Conservation (phyloP, 2,888 invertebrate genomes). For the Ichneumon xanthorius region DNA sequence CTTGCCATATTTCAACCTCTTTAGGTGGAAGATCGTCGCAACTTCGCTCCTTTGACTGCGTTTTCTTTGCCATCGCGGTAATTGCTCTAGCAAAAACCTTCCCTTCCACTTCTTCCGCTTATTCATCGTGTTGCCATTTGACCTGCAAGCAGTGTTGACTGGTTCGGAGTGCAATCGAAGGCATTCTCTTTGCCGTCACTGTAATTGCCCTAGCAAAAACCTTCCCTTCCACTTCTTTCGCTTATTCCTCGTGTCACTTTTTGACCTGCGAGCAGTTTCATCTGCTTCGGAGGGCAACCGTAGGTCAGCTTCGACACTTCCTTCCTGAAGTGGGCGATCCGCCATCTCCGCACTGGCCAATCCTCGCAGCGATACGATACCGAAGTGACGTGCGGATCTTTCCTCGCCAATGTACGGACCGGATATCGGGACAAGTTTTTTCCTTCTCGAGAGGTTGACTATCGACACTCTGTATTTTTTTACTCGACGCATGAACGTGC, state of each 20-base stretch:
- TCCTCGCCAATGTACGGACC: not conserved
- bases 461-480: slow-evolving; percentile 15
- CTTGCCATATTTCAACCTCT: no score
- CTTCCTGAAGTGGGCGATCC: not conserved
- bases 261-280: no score
- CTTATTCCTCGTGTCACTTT: not conserved
- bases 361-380: not conserved
- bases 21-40: no score
- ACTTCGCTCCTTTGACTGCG: no score
- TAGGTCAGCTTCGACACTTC: not conserved
- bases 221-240: not conserved
- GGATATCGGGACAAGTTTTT: not conserved
- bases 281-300: not conserved
- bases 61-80: no score
- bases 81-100: no score
- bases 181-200: no score
- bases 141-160: no score
- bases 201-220: no score
- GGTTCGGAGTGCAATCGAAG: no score
- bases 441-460: not conserved
- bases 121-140: no score
- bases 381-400: not conserved
- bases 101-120: no score
- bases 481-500: slow-evolving; percentile 2
- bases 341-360: not conserved